These are phyloP conservation scores for Dryobates pubescens DNA, from an alignment of 2,797 vertebrate species.

Conservation along the genomic window DNA sequence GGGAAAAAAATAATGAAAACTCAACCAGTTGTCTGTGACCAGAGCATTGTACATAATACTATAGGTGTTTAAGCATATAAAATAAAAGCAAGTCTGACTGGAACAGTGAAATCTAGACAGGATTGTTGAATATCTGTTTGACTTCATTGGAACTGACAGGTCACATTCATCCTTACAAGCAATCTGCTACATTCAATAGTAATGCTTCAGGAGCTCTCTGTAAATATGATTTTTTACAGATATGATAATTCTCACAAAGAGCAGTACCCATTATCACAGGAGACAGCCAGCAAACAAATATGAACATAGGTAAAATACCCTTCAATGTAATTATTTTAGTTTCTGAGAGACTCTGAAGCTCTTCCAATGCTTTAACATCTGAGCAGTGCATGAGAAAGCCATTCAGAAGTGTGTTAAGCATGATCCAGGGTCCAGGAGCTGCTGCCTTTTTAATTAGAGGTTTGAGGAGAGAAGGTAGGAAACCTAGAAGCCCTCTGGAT, in stretches of 20 bases:
- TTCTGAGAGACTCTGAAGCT: background rate
- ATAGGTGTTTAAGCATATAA: background rate
- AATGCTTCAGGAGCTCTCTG: background rate
- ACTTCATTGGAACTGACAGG: slow-evolving; percentile 5
- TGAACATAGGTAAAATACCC: background rate
- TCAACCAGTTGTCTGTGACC: background rate
- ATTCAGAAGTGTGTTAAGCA: background rate
- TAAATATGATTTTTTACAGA: background rate
- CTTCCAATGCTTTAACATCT: background rate
- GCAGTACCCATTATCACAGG: background rate
- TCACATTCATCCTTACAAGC: background rate
- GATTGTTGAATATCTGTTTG: background rate
- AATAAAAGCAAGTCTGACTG: background rate
- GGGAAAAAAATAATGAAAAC: background rate
- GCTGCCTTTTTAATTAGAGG: background rate
- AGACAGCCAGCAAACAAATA: background rate
- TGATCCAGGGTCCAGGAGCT: background rate
- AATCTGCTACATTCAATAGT: background rate
- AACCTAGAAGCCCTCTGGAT: background rate
- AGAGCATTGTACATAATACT: background rate
- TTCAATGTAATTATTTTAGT: background rate
- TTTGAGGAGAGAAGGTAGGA: background rate
- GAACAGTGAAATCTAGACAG: slow-evolving; percentile 2
- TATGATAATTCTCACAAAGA: background rate
- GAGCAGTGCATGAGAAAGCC: background rate